Percentiles rank a stretch among this genome's conserved stretches.
Conservation (phyloP, 1,140 invertebrate species). For the Thrips palmi region DNA sequence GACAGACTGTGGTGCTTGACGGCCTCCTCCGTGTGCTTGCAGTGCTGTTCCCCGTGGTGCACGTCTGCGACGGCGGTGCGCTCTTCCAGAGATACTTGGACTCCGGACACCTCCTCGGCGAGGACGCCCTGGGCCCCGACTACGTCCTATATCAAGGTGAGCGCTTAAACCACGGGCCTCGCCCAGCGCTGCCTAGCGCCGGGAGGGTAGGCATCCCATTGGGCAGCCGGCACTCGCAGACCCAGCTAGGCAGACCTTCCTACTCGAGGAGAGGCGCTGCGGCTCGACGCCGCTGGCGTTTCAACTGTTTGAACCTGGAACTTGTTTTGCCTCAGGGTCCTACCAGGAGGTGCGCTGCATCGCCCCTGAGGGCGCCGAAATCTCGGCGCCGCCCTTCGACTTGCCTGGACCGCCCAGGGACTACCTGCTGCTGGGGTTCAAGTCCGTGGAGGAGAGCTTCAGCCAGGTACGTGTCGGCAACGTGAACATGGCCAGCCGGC, state of each 20-base stretch:
- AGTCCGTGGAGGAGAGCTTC: constrained; percentile 23
- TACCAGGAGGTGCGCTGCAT: constrained; percentile 20
- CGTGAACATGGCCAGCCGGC: neutral
- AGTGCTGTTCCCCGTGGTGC: constrained; percentile 20
- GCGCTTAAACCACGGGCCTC: constrained; percentile 5
- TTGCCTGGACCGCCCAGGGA: constrained; percentile 9
- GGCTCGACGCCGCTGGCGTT: too few relatives aligned
- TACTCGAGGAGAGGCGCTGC: too few relatives aligned
- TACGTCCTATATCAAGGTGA: constrained; percentile 19
- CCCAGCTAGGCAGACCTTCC: too few relatives aligned
- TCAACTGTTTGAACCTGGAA: too few relatives aligned
- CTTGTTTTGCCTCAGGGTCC: constrained; percentile 17
- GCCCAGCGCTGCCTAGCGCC: neutral
- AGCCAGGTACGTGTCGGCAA: constrained; percentile 14
- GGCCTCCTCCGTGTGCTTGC: too few relatives aligned
- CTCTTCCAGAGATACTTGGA: constrained; percentile 13
- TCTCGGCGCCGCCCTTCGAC: constrained; percentile 8
- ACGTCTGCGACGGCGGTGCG: constrained; percentile 16
- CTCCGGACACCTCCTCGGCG: constrained; percentile 13
- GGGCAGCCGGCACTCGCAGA: too few relatives aligned
- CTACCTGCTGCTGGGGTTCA: constrained; percentile 26
- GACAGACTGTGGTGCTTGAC: too few relatives aligned
- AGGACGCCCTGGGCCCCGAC: constrained; percentile 17
- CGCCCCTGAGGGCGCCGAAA: constrained; percentile 16
- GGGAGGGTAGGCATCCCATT: neutral